Conservation (phyloP, 2,797 vertebrate genomes). For the Pipistrellus pygmaeus region DNA sequence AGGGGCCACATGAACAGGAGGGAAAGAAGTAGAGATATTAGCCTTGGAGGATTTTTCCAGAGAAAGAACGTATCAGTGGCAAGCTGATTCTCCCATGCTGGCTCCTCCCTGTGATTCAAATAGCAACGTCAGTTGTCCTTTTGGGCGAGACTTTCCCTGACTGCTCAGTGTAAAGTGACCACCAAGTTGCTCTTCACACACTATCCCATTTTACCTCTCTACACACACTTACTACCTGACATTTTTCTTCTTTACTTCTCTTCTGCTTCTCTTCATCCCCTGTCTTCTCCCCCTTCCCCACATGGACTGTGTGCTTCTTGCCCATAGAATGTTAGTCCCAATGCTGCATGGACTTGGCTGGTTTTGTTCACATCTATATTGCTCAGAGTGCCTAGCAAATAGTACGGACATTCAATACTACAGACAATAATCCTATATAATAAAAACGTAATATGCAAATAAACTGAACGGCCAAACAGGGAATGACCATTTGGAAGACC, state of each 20-base stretch:
- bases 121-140: fast-evolving
- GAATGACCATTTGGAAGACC: no score
- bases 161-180: background rate
- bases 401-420: background rate
- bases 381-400: background rate
- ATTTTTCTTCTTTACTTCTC: background rate
- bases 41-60: background rate
- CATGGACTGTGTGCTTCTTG: background rate
- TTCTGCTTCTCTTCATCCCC: background rate
- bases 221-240: background rate
- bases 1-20: background rate
- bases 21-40: background rate
- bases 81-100: background rate
- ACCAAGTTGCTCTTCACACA: background rate
- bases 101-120: background rate
- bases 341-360: background rate
- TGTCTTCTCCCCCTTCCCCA: background rate
- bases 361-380: background rate
- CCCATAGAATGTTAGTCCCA: background rate
- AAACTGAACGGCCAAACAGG: no score
- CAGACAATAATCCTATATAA: background rate
- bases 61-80: background rate
- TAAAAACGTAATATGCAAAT: no score
- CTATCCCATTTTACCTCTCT: background rate
- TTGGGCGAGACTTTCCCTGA: background rate